Conservation (phyloP, 2,113 vertebrate species). For the Brevimyrus niger region DNA sequence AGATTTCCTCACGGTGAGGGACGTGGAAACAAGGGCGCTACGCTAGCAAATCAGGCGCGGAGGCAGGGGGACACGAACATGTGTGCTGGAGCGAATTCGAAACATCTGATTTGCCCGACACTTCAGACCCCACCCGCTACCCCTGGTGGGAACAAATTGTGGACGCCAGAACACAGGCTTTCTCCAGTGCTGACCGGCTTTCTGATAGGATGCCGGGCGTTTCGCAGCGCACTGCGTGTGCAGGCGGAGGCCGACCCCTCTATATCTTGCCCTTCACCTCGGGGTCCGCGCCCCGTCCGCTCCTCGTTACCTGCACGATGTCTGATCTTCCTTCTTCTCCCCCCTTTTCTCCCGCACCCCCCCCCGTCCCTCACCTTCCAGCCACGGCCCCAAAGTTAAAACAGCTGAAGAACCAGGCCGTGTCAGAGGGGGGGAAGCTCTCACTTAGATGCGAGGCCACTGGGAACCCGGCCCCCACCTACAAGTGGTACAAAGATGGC, state of each 20-base stretch:
- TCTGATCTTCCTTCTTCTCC: neutral
- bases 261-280: neutral
- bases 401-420: conserved; percentile 79
- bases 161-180: neutral
- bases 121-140: neutral
- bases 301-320: neutral
- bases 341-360: conserved; percentile 26
- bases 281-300: neutral
- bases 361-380: conserved; percentile 37
- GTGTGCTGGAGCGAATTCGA: neutral
- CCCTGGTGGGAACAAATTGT: neutral
- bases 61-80: neutral
- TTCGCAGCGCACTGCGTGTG: neutral
- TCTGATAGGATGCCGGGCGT: neutral
- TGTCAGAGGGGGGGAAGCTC: conserved; percentile 80
- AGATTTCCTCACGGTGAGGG: neutral
- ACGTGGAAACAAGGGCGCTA: neutral
- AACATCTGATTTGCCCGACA: neutral
- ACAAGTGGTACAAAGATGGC: conserved; percentile 94
- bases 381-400: conserved; percentile 83
- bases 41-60: neutral
- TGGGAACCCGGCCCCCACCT: conserved; percentile 84
- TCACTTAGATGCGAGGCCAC: conserved; percentile 87
- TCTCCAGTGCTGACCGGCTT: neutral
- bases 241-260: neutral